Evolutionary conservation across 92 coral and sea anemone species (phyloP).

Genomic region (Heliopora coerulea): DNA sequence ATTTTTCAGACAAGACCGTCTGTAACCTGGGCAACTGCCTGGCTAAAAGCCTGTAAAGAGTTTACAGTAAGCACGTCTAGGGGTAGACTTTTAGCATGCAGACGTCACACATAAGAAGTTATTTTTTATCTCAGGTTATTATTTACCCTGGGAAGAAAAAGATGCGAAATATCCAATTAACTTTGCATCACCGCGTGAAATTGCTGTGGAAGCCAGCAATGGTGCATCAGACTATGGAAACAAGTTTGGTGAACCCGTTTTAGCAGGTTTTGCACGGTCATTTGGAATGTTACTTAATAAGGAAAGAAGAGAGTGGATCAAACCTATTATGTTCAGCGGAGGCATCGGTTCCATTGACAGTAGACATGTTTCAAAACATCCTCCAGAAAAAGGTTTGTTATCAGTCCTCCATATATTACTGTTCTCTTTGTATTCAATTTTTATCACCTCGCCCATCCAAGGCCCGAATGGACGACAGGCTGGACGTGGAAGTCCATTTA

Average conservation of each 20-base stretch:
- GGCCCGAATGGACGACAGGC: too few relatives aligned
- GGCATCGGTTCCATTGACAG: conserved; percentile 85
- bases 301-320: conserved; percentile 94
- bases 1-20: too few relatives aligned
- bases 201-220: conserved; percentile 92
- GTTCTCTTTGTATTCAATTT: neutral
- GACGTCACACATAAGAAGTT: neutral
- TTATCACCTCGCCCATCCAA: too few relatives aligned
- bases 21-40: too few relatives aligned
- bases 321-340: conserved; percentile 98
- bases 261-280: conserved; percentile 91
- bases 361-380: conserved; percentile 56
- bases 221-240: conserved; percentile 99
- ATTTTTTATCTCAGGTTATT: conserved; percentile 60
- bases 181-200: conserved; percentile 85
- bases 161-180: conserved; percentile 72
- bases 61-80: too few relatives aligned
- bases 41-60: too few relatives aligned
- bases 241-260: conserved; percentile 99
- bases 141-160: conserved; percentile 90
- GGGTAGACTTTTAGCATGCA: too few relatives aligned
- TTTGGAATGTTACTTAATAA: conserved; percentile 86
- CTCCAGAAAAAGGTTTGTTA: conserved; percentile 74
- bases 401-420: neutral
- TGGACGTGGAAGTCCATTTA: too few relatives aligned